These are phyloP conservation scores for Diplodus puntazzo DNA, from an alignment of 2,797 vertebrate species.

Conservation along the genomic window DNA sequence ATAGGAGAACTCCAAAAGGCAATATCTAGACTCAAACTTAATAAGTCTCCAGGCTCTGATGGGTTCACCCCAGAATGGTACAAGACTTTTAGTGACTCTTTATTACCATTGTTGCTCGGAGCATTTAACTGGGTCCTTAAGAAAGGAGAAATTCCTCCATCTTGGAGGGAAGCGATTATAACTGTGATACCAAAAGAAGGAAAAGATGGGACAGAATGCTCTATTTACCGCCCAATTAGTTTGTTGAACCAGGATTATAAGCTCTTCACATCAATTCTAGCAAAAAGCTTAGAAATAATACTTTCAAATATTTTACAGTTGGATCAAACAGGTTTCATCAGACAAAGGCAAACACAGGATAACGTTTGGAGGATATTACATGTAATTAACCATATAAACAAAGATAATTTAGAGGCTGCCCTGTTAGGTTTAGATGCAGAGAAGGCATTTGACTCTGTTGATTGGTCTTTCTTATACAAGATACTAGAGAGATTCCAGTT, in stretches of 20 bases:
- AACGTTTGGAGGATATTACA: constrained; percentile 1
- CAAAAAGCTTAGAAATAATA: constrained; percentile 6
- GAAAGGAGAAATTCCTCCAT: not conserved
- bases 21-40: not conserved
- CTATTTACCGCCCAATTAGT: not conserved
- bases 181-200: constrained; percentile 6
- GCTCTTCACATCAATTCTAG: constrained; percentile 10
- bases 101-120: not conserved
- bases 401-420: not conserved
- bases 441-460: not conserved
- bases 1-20: not conserved
- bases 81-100: not conserved
- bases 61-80: not conserved
- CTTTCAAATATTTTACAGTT: constrained; percentile 1
- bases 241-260: constrained; percentile 7
- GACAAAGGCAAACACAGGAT: constrained; percentile 1
- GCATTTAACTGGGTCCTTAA: not conserved
- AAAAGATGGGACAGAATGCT: not conserved
- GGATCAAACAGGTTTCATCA: constrained; percentile 9
- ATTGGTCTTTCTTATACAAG: not conserved
- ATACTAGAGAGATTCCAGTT: not conserved
- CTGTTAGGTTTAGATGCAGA: constrained; percentile 9
- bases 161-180: constrained; percentile 3
- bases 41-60: constrained; percentile 1
- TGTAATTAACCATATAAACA: not conserved